phyloP scores from a whole-genome alignment of 64 coral and sea anemone species.

The Hydrozoanthus tunicans region DNA sequence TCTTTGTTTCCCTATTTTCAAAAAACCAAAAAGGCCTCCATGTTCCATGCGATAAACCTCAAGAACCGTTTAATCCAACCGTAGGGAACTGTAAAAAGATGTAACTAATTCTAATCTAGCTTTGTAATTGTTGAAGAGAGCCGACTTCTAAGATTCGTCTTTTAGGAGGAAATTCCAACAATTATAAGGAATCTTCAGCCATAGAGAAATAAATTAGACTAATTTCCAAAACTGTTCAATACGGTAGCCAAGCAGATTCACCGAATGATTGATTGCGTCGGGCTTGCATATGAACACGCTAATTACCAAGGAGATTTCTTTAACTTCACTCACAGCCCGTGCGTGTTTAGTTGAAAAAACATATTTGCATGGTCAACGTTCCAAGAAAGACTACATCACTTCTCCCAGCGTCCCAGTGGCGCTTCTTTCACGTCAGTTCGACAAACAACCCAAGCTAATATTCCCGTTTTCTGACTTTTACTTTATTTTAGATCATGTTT shows the following conservation, averaged over 20 bases:
- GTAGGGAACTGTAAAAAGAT: background rate
- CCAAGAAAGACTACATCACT: too few relatives aligned
- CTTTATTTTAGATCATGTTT: conserved; percentile 29
- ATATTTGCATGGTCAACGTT: background rate
- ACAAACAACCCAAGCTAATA: too few relatives aligned
- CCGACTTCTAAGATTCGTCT: background rate
- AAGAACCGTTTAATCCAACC: background rate
- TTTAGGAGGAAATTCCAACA: conserved; percentile 1
- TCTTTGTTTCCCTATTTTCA: too few relatives aligned
- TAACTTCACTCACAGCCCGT: background rate
- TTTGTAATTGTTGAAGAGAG: background rate
- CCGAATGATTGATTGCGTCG: background rate
- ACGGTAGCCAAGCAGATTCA: background rate
- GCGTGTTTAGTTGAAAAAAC: background rate
- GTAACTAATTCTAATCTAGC: background rate
- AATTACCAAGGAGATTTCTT: background rate
- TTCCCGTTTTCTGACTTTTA: too few relatives aligned
- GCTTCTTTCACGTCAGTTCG: too few relatives aligned
- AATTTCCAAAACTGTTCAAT: background rate
- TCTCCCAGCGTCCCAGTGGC: too few relatives aligned
- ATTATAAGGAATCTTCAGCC: background rate
- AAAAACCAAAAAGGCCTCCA: too few relatives aligned
- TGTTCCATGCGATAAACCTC: background rate
- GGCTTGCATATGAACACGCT: background rate
- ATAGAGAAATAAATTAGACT: conserved; percentile 15